A percentile compares a stretch with the other conserved stretches of the same genome.
Conservation (phyloP, 2,888 invertebrate species). For the Mythimna pallens region DNA sequence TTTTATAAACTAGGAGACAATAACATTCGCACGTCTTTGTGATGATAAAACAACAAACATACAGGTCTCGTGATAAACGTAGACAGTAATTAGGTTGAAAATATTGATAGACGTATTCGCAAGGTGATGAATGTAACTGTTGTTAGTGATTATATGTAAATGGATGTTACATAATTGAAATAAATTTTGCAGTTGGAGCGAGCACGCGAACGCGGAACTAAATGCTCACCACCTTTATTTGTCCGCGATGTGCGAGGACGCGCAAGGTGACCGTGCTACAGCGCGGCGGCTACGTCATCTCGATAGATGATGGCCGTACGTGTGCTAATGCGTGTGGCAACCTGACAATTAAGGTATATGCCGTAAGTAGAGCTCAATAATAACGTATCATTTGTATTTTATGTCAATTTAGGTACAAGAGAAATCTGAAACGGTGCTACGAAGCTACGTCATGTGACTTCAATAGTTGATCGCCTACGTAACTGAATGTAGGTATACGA, state of each 20-base stretch:
- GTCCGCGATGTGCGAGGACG: constrained; percentile 86
- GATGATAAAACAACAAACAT: constrained; percentile 49
- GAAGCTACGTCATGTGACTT: constrained; percentile 26
- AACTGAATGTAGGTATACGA: constrained; percentile 6
- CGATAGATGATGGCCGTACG: constrained; percentile 59
- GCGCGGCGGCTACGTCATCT: constrained; percentile 59
- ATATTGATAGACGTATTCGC: constrained; percentile 14
- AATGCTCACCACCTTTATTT: constrained; percentile 83
- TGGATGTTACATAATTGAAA: constrained; percentile 64
- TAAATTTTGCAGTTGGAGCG: constrained; percentile 64
- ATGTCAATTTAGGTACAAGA: constrained; percentile 30
- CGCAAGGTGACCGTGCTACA: constrained; percentile 85
- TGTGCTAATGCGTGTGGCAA: constrained; percentile 55
- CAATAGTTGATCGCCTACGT: constrained; percentile 19
- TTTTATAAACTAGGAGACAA: constrained; percentile 52
- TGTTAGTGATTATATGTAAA: constrained; percentile 32
- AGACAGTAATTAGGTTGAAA: constrained; percentile 27
- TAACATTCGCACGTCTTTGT: constrained; percentile 54
- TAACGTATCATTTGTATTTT: constrained; percentile 25
- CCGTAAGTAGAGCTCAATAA: constrained; percentile 42
- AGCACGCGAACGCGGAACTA: constrained; percentile 82
- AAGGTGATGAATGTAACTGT: constrained; percentile 21
- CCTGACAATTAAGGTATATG: constrained; percentile 52
- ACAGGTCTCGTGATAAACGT: constrained; percentile 43
- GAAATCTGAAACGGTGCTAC: constrained; percentile 18